Conservation (phyloP, 2,113 vertebrate genomes). For the Climacteris rufus region DNA sequence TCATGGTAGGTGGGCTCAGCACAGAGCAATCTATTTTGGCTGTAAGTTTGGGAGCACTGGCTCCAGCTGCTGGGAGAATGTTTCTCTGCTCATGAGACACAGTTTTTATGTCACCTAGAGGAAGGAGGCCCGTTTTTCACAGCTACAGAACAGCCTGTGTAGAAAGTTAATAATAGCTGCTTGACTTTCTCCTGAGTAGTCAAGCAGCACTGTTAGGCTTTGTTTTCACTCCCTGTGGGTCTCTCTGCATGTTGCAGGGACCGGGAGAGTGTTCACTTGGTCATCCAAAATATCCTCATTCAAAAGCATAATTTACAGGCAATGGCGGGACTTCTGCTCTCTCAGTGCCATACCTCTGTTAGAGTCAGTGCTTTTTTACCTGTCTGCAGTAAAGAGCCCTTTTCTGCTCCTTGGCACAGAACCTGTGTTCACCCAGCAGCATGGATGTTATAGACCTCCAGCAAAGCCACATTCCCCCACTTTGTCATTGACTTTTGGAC, state of each 20-base stretch:
- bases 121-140: background rate
- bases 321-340: fast-evolving
- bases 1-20: background rate
- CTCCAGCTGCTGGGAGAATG: background rate
- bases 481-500: background rate
- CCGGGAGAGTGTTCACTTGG: fast-evolving
- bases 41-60: background rate
- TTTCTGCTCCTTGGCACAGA: background rate
- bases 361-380: background rate
- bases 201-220: background rate
- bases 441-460: fast-evolving
- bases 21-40: background rate
- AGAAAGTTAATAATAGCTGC: background rate
- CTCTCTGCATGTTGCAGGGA: fast-evolving
- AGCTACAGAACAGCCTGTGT: background rate
- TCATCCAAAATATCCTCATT: background rate
- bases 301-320: background rate
- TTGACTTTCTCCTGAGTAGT: background rate
- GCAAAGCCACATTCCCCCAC: fast-evolving
- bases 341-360: background rate
- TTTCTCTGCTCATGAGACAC: background rate
- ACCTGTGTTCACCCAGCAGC: background rate
- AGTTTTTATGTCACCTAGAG: background rate
- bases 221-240: background rate
- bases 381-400: background rate